Conservation (phyloP, 2,113 vertebrate genomes). For the Panthera tigris region DNA sequence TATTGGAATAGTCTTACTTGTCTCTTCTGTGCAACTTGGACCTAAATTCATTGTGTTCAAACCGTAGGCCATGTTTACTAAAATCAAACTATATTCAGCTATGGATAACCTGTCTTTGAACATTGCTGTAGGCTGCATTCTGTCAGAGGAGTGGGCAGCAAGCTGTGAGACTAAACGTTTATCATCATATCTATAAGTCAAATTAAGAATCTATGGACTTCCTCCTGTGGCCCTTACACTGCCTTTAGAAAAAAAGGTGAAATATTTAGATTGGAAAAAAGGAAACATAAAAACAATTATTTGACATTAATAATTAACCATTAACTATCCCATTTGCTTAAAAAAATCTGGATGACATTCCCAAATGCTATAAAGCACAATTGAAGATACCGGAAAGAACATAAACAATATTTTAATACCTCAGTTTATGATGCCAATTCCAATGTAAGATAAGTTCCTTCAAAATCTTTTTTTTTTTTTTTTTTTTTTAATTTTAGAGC, state of each 20-base stretch:
- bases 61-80: slow-evolving; percentile 83
- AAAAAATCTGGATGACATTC: neutral
- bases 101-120: slow-evolving; percentile 87
- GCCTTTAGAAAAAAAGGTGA: slow-evolving; percentile 83
- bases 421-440: slow-evolving; percentile 34
- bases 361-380: neutral
- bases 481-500: no score
- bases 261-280: slow-evolving; percentile 82
- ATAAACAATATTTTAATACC: neutral
- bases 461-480: slow-evolving; percentile 45
- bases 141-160: slow-evolving; percentile 84
- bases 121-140: slow-evolving; percentile 85
- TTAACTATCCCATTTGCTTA: neutral
- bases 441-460: neutral
- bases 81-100: slow-evolving; percentile 84
- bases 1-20: slow-evolving; percentile 52
- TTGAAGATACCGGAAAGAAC: neutral
- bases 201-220: slow-evolving; percentile 87
- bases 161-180: slow-evolving; percentile 89
- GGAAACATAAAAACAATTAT: slow-evolving; percentile 61
- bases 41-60: slow-evolving; percentile 83
- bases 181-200: slow-evolving; percentile 89
- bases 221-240: slow-evolving; percentile 85
- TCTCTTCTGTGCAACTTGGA: slow-evolving; percentile 72
- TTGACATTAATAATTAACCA: slow-evolving; percentile 37